phyloP scores from a whole-genome alignment of 1,140 invertebrate species.

The Drosophila murphyi region DNA sequence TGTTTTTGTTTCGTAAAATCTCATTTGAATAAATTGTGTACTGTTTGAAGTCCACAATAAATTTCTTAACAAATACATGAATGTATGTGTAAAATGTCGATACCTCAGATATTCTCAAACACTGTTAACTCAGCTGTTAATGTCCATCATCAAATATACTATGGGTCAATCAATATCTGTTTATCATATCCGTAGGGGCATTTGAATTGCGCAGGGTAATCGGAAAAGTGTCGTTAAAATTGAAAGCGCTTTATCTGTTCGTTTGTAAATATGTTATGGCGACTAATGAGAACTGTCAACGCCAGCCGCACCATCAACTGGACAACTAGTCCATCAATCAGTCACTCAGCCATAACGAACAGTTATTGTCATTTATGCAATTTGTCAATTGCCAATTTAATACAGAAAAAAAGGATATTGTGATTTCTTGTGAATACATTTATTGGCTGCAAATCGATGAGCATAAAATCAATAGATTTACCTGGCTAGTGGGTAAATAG shows the following conservation, averaged over 20 bases:
- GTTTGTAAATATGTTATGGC: slow-evolving; percentile 36
- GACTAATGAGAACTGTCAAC: slow-evolving; percentile 58
- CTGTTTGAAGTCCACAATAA: no score
- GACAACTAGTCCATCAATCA: slow-evolving; percentile 41
- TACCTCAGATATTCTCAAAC: no score
- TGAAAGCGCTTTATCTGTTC: slow-evolving; percentile 40
- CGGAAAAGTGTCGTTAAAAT: slow-evolving; percentile 43
- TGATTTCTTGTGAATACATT: slow-evolving; percentile 39
- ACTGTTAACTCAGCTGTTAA: no score
- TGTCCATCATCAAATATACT: no score
- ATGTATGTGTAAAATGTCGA: no score
- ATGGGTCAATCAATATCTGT: no score
- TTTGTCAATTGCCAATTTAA: slow-evolving; percentile 47
- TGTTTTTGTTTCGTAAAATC: background rate
- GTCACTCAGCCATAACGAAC: slow-evolving; percentile 40
- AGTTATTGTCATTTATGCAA: slow-evolving; percentile 56
- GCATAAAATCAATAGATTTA: slow-evolving; percentile 15
- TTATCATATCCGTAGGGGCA: no score
- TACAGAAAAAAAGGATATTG: slow-evolving; percentile 10
- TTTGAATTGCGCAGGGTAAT: slow-evolving; percentile 16
- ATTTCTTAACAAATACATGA: no score
- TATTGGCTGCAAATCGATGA: slow-evolving; percentile 40
- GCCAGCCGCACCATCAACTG: slow-evolving; percentile 34
- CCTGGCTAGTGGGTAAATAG: slow-evolving; percentile 9
- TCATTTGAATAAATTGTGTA: no score